Evolutionary conservation across 2,113 vertebrate genomes (phyloP).

Genomic region (Addax nasomaculatus): DNA sequence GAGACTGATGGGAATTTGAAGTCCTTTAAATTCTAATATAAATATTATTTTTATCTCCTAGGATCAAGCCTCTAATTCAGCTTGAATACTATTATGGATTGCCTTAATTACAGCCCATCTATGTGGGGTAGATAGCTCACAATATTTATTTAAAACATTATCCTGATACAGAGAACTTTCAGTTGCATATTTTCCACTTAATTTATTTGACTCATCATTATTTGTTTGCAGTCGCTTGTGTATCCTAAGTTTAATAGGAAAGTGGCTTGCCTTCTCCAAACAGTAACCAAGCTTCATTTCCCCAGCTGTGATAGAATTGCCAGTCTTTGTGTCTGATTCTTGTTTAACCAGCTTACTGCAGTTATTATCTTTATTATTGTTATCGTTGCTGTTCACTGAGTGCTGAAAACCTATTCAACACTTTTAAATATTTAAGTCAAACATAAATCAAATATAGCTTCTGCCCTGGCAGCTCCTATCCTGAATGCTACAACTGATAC

Average conservation of each 20-base stretch:
- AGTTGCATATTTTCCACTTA: constrained; percentile 71
- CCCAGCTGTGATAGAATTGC: constrained; percentile 34
- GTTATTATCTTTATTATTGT: constrained; percentile 28
- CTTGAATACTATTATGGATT: neutral
- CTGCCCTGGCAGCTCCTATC: neutral
- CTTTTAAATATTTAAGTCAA: neutral
- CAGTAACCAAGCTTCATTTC: constrained; percentile 64
- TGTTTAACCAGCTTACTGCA: constrained; percentile 43
- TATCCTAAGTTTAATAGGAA: constrained; percentile 58
- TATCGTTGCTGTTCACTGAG: neutral
- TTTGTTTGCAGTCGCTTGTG: constrained; percentile 57
- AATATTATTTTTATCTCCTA: neutral
- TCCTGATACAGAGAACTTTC: constrained; percentile 11
- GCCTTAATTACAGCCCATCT: neutral
- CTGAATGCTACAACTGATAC: neutral
- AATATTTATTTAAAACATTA: constrained; percentile 6
- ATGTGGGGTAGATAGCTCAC: neutral
- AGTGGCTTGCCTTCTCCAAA: constrained; percentile 45
- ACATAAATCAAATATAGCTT: neutral
- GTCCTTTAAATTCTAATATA: neutral
- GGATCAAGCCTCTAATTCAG: neutral
- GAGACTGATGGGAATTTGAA: neutral
- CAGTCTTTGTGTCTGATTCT: constrained; percentile 47
- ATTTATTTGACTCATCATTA: constrained; percentile 63
- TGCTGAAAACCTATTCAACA: neutral